phyloP scores from a whole-genome alignment of 2,888 invertebrate species.

The Sminthurinus aureus region DNA sequence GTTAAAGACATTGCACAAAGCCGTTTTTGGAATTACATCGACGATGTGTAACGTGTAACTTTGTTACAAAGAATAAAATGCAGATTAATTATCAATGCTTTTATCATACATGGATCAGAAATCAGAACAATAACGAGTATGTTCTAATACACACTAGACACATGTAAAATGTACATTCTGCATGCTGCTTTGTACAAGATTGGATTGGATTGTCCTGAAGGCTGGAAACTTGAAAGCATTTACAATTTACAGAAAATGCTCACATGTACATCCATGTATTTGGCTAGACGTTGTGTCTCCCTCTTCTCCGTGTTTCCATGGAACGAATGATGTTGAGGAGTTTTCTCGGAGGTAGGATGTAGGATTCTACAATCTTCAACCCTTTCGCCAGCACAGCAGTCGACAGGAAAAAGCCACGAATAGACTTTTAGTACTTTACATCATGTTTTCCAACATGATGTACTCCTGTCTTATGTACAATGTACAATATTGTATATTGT shows the following conservation, averaged over 20 bases:
- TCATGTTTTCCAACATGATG: background rate
- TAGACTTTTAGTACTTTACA: background rate
- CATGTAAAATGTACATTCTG: too few relatives aligned
- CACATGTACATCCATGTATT: background rate
- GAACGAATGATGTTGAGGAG: background rate
- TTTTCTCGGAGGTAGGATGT: background rate
- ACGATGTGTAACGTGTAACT: too few relatives aligned
- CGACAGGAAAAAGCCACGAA: background rate
- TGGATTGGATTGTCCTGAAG: background rate
- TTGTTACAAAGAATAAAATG: too few relatives aligned
- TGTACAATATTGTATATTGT: background rate
- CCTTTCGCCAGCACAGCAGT: background rate
- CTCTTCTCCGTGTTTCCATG: background rate
- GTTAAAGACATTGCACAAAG: too few relatives aligned
- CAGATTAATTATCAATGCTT: too few relatives aligned
- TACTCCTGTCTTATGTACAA: background rate
- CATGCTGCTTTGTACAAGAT: background rate
- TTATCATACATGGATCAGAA: too few relatives aligned
- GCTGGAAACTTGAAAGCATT: background rate
- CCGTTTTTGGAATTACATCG: too few relatives aligned
- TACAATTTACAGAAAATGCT: too few relatives aligned
- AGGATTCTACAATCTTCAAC: background rate
- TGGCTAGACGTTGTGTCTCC: background rate
- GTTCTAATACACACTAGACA: too few relatives aligned
- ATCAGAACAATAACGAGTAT: too few relatives aligned